Evolutionary conservation across 92 coral and sea anemone genomes (phyloP), one percentile per base, ranked within the genome.

Genomic region (Blastomussa wellsi): DNA sequence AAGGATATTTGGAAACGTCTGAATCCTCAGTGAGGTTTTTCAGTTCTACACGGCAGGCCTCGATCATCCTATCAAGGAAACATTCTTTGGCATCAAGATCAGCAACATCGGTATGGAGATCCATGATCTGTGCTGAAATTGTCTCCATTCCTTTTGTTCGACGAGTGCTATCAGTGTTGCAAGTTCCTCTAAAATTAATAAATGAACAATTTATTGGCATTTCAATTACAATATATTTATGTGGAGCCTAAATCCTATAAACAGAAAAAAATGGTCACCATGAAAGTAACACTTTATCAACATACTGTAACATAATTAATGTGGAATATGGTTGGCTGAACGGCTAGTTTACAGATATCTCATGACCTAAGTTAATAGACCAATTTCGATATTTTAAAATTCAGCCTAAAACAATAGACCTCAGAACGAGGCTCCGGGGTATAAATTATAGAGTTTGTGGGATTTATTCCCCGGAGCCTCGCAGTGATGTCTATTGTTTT

Each of bases 61-160:
- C 93, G 26, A 96, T 94, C 57, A 93, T 86, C 76, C 93, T 90
- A 76, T 96, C 99, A 17, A 96, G 90, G 59, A 88, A 92, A 73
- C 88, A 89, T 53, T 96, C 99, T 73, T 94, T 96, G n/a, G 98
- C 95, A 66, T 94, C 98, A 75, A 96, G 87, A 81, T 96, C 99
- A 10, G 98, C 99, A 74, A 96, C 90, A 67, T 96, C 99, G 68
- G 99, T 94, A 88, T 96, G 98, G 10, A 96, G 83, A 86, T 96
- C 99, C 91, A 96, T 91, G 51, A 93, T 76, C 48, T 89, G 86
- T 0, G 99, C 92, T 26, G 96, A 91, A 72, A 93, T 85, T 36
- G 84, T 70, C 47, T 76, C 90, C 35, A 86, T 37, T 5, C 79
- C 81, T 52, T 84, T 89, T 24, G 73, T 74, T 70, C 64, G 77